phyloP scores from a whole-genome alignment of 2,113 vertebrate genomes.

The Ptilorrhoa leucosticta region DNA sequence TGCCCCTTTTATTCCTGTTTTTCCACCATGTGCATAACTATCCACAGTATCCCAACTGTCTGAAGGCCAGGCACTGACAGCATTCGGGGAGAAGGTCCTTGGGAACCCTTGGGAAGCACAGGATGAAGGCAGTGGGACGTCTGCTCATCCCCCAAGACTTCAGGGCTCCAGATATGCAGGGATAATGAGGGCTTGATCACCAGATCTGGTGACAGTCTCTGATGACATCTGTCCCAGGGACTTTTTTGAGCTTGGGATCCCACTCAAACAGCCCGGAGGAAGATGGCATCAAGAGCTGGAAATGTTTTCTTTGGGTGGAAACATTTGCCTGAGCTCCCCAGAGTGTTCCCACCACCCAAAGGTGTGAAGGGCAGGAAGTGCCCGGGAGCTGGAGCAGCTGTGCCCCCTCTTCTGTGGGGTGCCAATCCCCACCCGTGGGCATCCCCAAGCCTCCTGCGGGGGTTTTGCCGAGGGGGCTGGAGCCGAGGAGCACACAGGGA shows the following conservation, averaged over 20 bases:
- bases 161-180: background rate
- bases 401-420: background rate
- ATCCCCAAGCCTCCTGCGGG: background rate
- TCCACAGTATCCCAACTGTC: background rate
- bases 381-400: background rate
- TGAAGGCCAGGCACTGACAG: background rate
- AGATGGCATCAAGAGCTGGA: background rate
- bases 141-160: background rate
- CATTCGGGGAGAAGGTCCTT: background rate
- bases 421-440: background rate
- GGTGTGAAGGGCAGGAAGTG: background rate
- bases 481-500: background rate
- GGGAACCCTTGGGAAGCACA: background rate
- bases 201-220: background rate
- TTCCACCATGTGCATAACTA: background rate
- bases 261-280: background rate
- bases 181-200: background rate
- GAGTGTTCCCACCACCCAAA: background rate
- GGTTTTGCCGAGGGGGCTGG: background rate
- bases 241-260: background rate
- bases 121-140: background rate
- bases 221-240: background rate
- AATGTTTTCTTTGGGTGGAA: background rate
- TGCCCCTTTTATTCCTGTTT: background rate
- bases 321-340: background rate